Base-by-base conservation (phyloP, 2,888 invertebrate genomes). In the Drosophila merina region DNA sequence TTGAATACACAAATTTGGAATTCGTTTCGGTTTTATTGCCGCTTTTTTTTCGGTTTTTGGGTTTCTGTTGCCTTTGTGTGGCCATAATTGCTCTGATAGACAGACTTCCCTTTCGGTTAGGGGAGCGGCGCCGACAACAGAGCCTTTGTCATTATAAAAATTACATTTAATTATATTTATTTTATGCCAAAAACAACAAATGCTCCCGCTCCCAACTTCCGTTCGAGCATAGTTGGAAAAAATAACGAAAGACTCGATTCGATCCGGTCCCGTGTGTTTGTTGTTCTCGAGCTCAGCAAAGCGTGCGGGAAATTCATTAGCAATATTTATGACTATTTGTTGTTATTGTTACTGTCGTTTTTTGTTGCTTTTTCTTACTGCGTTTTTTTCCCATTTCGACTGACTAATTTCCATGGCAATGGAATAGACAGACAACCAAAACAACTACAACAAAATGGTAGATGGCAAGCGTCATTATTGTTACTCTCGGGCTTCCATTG, bases 291-390 rank as follows among this genome's bases (percentile, higher is more conserved):
- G 83, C 70, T 82, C 74, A 87, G 68, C 82, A 87, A 80, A 86
- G 88, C 81, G 84, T 87, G 83, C 88, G 88, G 83, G 89, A 88
- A 83, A 88, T 83, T 88, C 89, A 88, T 83, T 83, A 88, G 86
- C 88, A 81, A 88, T 84, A 86, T 88, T 86, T 83, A 88, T 84
- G 87, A 77, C 78, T 75, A 58, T 66, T 57, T 52, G 58, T 54
- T 64, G 31, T 36, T 64, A 20, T 20, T 20, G 20, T 20, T 1
- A 20, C 20, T 20, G 20, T 20, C 20, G 54, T 48, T 52, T 59
- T 52, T 20, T 63, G 62, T 57, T 40, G 33, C 64, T 12, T 36
- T 64, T 49, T 48, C 49, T 60, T 52, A 8, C 59, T 14, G 14
- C 14, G 14, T 14, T 64, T 62, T 49, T 54, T 20, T 56, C 8